Evolutionary conservation across 2,888 invertebrate species (phyloP).

Genomic region (Camponotus fellah): DNA sequence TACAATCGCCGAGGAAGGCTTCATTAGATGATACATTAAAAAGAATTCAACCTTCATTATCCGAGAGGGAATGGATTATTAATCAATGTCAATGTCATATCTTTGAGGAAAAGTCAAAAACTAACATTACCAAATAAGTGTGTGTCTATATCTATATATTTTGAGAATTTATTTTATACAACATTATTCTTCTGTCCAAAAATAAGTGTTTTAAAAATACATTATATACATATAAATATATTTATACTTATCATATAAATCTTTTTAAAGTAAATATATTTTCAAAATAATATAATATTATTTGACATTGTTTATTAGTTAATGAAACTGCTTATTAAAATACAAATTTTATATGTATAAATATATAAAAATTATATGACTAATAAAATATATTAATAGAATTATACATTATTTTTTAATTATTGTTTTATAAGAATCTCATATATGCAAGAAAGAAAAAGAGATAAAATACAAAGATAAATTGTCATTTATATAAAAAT

Average conservation of each 20-base stretch:
- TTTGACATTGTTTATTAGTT: no score
- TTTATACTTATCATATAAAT: not conserved
- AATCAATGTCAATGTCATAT: constrained; percentile 60
- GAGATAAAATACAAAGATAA: no score
- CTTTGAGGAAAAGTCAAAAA: not conserved
- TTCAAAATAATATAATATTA: not conserved
- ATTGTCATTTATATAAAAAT: no score
- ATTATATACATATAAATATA: not conserved
- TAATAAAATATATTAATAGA: no score
- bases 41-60: constrained; percentile 74
- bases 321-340: no score
- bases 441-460: no score
- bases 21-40: constrained; percentile 54
- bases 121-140: constrained; percentile 6
- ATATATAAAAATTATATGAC: no score
- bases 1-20: constrained; percentile 6
- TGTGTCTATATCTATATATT: not conserved
- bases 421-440: no score
- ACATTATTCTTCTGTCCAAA: not conserved
- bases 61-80: constrained; percentile 66
- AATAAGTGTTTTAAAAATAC: not conserved
- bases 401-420: no score
- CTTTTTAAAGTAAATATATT: not conserved
- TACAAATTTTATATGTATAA: no score
- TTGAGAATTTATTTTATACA: not conserved